A percentile compares a stretch with the other conserved stretches of the same genome.
These are phyloP conservation scores for Xestobium rufovillosum DNA, from an alignment of 2,888 invertebrate genomes.

Conservation along the genomic window DNA sequence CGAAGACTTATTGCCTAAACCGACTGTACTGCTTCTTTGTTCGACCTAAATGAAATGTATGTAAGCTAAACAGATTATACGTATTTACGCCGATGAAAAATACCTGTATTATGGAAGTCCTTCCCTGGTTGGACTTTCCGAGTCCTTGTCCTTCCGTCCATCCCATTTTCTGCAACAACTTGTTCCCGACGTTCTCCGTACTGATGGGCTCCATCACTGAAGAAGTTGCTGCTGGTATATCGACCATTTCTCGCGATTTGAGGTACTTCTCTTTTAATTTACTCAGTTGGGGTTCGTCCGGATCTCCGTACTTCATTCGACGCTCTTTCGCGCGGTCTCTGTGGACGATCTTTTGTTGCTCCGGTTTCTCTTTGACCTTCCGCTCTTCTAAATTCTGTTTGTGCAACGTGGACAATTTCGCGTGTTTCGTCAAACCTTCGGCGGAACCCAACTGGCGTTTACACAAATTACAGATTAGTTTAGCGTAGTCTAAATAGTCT, in stretches of 20 bases:
- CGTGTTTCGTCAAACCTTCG: slow-evolving; percentile 85
- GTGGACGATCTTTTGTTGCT: slow-evolving; percentile 50
- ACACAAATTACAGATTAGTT: slow-evolving; percentile 88
- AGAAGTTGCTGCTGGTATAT: slow-evolving; percentile 43
- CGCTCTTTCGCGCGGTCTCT: slow-evolving; percentile 95
- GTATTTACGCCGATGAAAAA: too few relatives aligned
- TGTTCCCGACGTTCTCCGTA: slow-evolving; percentile 89
- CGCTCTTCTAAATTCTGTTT: slow-evolving; percentile 69
- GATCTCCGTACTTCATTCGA: slow-evolving; percentile 85
- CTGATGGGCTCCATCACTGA: slow-evolving; percentile 64
- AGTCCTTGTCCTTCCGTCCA: slow-evolving; percentile 97
- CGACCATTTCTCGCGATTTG: slow-evolving; percentile 48
- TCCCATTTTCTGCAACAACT: slow-evolving; percentile 96
- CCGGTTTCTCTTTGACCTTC: slow-evolving; percentile 30
- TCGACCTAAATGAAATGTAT: slow-evolving; percentile 49
- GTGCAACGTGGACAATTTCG: slow-evolving; percentile 88
- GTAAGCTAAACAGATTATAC: too few relatives aligned
- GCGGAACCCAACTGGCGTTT: slow-evolving; percentile 88
- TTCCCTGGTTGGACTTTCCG: slow-evolving; percentile 87
- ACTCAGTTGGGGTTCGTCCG: slow-evolving; percentile 69
- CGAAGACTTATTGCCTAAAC: slow-evolving; percentile 76
- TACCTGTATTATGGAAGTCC: slow-evolving; percentile 90
- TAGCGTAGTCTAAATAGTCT: slow-evolving; percentile 79
- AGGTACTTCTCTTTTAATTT: slow-evolving; percentile 66
- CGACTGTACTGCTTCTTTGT: slow-evolving; percentile 57